These are phyloP conservation scores for Limanda limanda DNA, from an alignment of 2,113 vertebrate genomes.

Conservation along the genomic window DNA sequence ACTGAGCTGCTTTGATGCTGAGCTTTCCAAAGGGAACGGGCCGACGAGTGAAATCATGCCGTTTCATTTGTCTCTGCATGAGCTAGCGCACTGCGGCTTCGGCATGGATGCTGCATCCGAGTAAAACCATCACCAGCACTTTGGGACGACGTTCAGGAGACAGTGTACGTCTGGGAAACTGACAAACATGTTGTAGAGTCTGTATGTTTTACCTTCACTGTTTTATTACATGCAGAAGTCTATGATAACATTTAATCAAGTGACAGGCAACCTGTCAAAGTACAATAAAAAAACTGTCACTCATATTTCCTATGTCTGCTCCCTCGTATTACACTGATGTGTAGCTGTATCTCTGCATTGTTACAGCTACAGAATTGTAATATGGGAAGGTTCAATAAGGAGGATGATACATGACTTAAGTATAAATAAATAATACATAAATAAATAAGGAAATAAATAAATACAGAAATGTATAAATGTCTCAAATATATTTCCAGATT, in stretches of 20 bases:
- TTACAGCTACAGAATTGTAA: too few species aligned
- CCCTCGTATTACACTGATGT: too few species aligned
- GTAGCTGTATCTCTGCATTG: too few species aligned
- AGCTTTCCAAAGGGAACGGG: constrained; percentile 28
- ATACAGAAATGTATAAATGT: too few species aligned
- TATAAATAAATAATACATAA: too few species aligned
- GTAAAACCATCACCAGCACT: neutral
- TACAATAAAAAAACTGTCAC: too few species aligned
- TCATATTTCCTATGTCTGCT: too few species aligned
- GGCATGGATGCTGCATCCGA: neutral
- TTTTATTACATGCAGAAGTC: neutral
- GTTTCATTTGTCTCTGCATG: neutral
- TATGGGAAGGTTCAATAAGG: too few species aligned
- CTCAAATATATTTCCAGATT: too few species aligned
- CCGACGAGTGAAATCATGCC: neutral
- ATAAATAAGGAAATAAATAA: too few species aligned
- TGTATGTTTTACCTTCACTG: neutral
- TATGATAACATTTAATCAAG: neutral
- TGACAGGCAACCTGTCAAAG: neutral
- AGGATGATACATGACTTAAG: too few species aligned
- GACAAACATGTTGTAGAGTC: neutral
- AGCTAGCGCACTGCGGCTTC: neutral
- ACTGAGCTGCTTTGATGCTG: constrained; percentile 26
- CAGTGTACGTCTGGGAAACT: neutral
- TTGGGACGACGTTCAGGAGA: neutral